phyloP scores from a whole-genome alignment of 2,113 vertebrate genomes.

The Oryzias javanicus region DNA sequence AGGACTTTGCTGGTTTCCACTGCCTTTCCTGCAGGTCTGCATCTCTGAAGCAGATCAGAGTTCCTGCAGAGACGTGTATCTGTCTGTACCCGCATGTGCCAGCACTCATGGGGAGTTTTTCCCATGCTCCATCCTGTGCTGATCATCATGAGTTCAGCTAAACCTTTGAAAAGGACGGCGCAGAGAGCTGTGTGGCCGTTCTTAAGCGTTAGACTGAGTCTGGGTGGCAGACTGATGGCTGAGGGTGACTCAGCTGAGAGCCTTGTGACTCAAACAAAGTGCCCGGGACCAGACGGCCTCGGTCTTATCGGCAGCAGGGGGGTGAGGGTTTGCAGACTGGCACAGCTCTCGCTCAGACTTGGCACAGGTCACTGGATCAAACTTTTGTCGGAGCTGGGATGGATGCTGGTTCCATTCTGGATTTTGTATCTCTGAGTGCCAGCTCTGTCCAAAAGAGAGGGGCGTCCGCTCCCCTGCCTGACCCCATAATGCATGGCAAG shows the following conservation, averaged over 20 bases:
- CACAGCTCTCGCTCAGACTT: conserved; percentile 43
- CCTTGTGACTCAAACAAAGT: conserved; percentile 58
- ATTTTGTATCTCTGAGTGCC: conserved; percentile 76
- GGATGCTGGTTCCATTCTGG: conserved; percentile 39
- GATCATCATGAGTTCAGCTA: conserved; percentile 54
- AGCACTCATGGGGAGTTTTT: conserved; percentile 30
- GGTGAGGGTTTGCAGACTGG: conserved; percentile 37
- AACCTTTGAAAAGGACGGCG: conserved; percentile 46
- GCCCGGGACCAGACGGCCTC: conserved; percentile 39
- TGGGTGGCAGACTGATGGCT: conserved; percentile 62
- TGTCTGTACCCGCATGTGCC: conserved; percentile 10
- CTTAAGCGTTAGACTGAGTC: conserved; percentile 43
- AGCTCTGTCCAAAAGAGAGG: conserved; percentile 68
- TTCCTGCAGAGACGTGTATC: too few relatives aligned
- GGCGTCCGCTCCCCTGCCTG: conserved; percentile 57
- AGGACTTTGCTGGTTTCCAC: too few relatives aligned
- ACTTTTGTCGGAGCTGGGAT: conserved; percentile 33
- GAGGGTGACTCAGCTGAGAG: conserved; percentile 64
- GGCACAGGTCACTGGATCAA: conserved; percentile 40
- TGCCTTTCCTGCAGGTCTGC: too few relatives aligned
- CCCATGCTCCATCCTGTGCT: conserved; percentile 50
- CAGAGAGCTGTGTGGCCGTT: conserved; percentile 48
- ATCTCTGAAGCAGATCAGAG: too few relatives aligned
- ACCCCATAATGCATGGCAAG: conserved; percentile 64
- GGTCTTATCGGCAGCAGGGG: conserved; percentile 30